phyloP scores from a whole-genome alignment of 2,888 invertebrate genomes.

The Thecocarcelia acutangulata region DNA sequence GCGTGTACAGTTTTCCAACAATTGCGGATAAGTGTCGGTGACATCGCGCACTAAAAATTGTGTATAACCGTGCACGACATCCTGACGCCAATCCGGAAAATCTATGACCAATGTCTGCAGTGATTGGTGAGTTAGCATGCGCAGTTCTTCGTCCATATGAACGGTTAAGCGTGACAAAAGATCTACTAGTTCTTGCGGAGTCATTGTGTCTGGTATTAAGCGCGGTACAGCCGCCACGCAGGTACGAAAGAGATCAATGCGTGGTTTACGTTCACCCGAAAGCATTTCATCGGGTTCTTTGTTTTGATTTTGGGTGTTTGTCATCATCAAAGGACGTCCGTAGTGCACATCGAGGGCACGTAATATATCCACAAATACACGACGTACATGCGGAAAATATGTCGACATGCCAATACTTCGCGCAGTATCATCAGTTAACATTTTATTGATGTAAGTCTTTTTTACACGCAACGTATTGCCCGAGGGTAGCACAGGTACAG shows the following conservation, averaged over 20 bases:
- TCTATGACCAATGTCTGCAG: slow-evolving; percentile 97
- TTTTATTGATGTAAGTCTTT: slow-evolving; percentile 97
- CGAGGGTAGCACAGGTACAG: slow-evolving; percentile 96
- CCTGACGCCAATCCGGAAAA: slow-evolving; percentile 98
- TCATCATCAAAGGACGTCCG: slow-evolving; percentile 98
- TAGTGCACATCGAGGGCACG: slow-evolving; percentile 97
- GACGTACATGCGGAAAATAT: slow-evolving; percentile 96
- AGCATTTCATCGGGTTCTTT: slow-evolving; percentile 96
- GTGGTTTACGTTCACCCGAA: slow-evolving; percentile 97
- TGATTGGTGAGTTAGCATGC: slow-evolving; percentile 95
- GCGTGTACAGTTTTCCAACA: slow-evolving; percentile 95
- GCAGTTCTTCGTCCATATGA: slow-evolving; percentile 98
- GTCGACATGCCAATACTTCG: slow-evolving; percentile 97
- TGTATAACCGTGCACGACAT: slow-evolving; percentile 95
- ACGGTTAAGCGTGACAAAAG: slow-evolving; percentile 95
- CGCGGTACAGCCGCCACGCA: slow-evolving; percentile 99
- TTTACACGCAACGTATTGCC: slow-evolving; percentile 97
- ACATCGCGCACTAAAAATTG: slow-evolving; percentile 97
- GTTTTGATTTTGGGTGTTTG: slow-evolving; percentile 96
- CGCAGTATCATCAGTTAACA: slow-evolving; percentile 97
- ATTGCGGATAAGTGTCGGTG: slow-evolving; percentile 81
- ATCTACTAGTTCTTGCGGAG: slow-evolving; percentile 95
- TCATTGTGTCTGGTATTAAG: slow-evolving; percentile 98
- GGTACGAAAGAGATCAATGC: slow-evolving; percentile 98
- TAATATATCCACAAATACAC: slow-evolving; percentile 97